phyloP scores from a whole-genome alignment of 2,888 invertebrate species.

The Bombylius discolor region DNA sequence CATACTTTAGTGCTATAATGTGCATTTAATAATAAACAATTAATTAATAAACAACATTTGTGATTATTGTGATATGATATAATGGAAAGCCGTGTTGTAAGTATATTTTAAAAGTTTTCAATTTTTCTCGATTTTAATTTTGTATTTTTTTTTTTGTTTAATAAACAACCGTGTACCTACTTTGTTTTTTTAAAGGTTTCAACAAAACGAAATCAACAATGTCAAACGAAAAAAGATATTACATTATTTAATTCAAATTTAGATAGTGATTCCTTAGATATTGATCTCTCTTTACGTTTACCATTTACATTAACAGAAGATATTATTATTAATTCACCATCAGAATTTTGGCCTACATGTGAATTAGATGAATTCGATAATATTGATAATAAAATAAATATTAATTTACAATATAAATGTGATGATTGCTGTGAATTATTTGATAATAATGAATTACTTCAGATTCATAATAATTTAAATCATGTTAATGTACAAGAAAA shows the following conservation, averaged over 20 bases:
- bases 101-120: too few species aligned
- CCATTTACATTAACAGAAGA: constrained; percentile 16
- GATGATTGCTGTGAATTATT: constrained; percentile 24
- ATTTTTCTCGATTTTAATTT: too few species aligned
- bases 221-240: neutral
- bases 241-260: constrained; percentile 31
- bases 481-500: constrained; percentile 19
- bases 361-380: neutral
- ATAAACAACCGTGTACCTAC: too few species aligned
- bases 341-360: constrained; percentile 27
- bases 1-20: too few species aligned
- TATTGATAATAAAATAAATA: neutral
- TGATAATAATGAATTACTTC: neutral
- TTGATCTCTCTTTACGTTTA: constrained; percentile 32
- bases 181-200: too few species aligned
- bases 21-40: too few species aligned
- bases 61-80: too few species aligned
- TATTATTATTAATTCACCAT: constrained; percentile 3
- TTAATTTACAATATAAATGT: constrained; percentile 25
- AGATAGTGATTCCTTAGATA: constrained; percentile 34
- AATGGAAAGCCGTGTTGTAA: too few species aligned
- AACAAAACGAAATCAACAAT: too few species aligned
- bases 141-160: too few species aligned
- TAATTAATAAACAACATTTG: too few species aligned
- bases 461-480: neutral